Percentiles rank a stretch among this genome's conserved stretches.
Evolutionary conservation across 2,113 vertebrate genomes (phyloP).

Genomic region (Orthonyx spaldingii): DNA sequence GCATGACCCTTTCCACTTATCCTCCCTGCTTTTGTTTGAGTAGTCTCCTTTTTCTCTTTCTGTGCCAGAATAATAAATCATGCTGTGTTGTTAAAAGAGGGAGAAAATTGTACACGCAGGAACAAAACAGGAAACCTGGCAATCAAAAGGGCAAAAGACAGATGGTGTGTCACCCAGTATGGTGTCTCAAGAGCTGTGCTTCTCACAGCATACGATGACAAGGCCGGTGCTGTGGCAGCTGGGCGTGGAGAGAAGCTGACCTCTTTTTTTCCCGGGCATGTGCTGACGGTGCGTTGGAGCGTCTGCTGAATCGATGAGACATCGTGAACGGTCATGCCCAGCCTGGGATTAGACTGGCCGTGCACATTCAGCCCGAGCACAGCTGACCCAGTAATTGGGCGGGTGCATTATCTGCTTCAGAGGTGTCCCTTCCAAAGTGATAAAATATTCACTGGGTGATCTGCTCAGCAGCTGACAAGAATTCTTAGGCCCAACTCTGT

Average conservation of each 20-base stretch:
- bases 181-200: fast-evolving
- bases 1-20: not conserved
- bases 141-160: not conserved
- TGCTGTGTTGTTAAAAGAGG: not conserved
- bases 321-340: fast-evolving
- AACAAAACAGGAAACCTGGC: constrained; percentile 28
- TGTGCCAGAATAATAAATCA: not conserved
- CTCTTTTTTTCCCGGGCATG: not conserved
- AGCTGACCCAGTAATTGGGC: not conserved
- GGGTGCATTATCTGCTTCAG: fast-evolving
- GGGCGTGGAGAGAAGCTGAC: not conserved
- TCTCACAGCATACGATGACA: fast-evolving
- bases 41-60: not conserved
- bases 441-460: not conserved
- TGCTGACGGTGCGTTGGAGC: not conserved
- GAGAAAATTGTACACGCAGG: not conserved
- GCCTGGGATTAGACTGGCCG: not conserved
- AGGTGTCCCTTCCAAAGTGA: not conserved
- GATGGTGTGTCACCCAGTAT: not conserved
- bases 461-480: not conserved
- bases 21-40: not conserved
- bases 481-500: not conserved
- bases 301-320: not conserved
- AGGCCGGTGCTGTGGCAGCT: fast-evolving
- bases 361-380: fast-evolving